A percentile compares a stretch with the other conserved stretches of the same genome.
These are phyloP conservation scores for Ptychodera flava DNA, from an alignment of 35 echinoderm and acorn worm species.

Conservation along the genomic window DNA sequence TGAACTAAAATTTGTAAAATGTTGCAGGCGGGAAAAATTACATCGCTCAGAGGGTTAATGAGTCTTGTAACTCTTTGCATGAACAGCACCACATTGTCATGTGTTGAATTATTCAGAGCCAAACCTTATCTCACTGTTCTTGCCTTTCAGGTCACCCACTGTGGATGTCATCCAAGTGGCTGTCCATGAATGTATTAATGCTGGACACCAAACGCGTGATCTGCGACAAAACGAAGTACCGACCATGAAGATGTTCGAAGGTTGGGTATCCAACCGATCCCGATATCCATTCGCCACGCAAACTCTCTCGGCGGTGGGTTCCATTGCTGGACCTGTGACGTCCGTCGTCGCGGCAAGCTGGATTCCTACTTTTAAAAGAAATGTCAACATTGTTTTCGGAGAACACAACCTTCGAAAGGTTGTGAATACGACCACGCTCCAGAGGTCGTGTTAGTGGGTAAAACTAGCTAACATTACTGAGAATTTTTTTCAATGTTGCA, in stretches of 20 bases:
- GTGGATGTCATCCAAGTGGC: conserved; percentile 63
- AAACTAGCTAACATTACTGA: no score
- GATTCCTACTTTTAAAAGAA: conserved; percentile 55
- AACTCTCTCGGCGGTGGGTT: conserved; percentile 57
- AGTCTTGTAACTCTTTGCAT: no score
- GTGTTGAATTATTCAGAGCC: no score
- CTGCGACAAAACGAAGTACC: conserved; percentile 48
- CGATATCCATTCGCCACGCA: conserved; percentile 40
- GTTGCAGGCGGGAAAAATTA: no score
- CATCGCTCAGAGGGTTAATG: no score
- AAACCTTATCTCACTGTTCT: neutral
- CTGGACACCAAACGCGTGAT: conserved; percentile 61
- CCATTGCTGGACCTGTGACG: conserved; percentile 81
- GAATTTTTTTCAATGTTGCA: no score
- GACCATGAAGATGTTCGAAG: conserved; percentile 62
- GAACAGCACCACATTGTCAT: no score
- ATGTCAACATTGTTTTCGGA: neutral
- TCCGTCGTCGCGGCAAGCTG: conserved; percentile 38
- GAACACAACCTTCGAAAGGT: no score
- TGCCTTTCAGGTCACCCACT: conserved; percentile 39
- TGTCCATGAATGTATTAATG: conserved; percentile 87
- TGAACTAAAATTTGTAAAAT: no score
- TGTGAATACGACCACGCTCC: no score
- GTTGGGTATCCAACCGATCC: conserved; percentile 49
- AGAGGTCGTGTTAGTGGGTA: no score